These are phyloP conservation scores for Corynorhinus townsendii DNA, from an alignment of 2,113 vertebrate genomes.

Conservation along the genomic window DNA sequence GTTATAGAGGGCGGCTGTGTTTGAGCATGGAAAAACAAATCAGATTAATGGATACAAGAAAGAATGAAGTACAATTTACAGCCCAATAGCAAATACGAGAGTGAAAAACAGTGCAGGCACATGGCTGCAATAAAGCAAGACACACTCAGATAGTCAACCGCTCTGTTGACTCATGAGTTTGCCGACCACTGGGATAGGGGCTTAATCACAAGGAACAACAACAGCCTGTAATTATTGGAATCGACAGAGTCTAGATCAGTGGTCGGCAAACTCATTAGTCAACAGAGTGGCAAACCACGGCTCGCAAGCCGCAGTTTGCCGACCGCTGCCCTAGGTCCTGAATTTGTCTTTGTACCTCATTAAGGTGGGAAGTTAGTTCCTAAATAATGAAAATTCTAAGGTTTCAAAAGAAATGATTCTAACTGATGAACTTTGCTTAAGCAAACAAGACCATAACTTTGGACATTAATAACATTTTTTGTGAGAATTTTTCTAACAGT, in stretches of 20 bases:
- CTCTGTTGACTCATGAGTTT: no score
- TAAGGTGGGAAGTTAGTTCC: not conserved
- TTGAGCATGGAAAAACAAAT: not conserved
- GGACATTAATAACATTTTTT: not conserved
- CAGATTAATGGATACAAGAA: not conserved
- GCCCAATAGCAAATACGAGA: not conserved
- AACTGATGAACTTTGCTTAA: not conserved
- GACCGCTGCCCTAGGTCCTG: no score
- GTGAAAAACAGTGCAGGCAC: not conserved
- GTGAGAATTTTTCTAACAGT: not conserved
- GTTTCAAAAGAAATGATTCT: not conserved
- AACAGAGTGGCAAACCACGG: no score
- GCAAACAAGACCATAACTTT: not conserved
- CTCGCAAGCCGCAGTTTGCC: no score
- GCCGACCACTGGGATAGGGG: no score
- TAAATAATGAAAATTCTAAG: not conserved
- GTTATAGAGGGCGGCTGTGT: not conserved
- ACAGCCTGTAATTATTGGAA: no score
- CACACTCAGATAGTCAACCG: no score
- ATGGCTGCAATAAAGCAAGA: not conserved
- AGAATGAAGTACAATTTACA: not conserved
- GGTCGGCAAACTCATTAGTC: no score
- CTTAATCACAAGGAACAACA: no score
- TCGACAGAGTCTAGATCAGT: no score
- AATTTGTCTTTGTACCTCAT: not conserved